phyloP scores from a whole-genome alignment of 2,113 vertebrate genomes.

The Nothocercus julius region DNA sequence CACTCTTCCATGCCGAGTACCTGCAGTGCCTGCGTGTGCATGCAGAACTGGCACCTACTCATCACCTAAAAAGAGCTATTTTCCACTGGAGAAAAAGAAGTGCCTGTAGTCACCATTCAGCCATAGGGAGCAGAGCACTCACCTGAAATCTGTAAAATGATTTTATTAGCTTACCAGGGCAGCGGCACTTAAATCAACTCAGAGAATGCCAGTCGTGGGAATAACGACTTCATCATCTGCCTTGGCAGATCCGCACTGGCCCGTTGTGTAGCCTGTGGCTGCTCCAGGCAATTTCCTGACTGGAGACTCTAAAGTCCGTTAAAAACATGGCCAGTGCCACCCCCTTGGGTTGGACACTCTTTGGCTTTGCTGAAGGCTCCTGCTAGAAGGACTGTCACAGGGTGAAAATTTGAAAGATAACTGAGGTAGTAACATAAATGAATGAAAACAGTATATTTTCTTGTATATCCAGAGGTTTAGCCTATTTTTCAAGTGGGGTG shows the following conservation, averaged over 20 bases:
- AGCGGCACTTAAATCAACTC: neutral
- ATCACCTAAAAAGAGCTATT: neutral
- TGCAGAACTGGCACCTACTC: neutral
- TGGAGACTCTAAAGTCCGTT: fast-evolving
- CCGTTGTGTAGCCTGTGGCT: fast-evolving
- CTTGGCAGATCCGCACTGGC: fast-evolving
- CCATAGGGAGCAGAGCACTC: neutral
- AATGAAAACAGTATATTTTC: neutral
- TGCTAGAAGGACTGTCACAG: neutral
- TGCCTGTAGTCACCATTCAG: neutral
- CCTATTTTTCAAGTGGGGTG: fast-evolving
- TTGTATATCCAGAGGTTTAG: neutral
- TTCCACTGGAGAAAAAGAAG: neutral
- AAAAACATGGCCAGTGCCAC: fast-evolving
- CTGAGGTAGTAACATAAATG: neutral
- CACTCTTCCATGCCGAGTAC: too few species aligned
- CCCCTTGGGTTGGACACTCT: neutral
- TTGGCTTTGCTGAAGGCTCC: neutral
- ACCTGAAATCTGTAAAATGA: neutral
- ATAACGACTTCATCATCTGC: fast-evolving
- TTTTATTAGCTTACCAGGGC: neutral
- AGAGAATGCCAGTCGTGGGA: neutral
- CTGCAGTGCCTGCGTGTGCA: too few species aligned
- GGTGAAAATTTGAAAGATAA: neutral
- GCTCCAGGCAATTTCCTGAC: neutral